Conservation (phyloP, 2,888 invertebrate genomes). For the Eudemis profundana region DNA sequence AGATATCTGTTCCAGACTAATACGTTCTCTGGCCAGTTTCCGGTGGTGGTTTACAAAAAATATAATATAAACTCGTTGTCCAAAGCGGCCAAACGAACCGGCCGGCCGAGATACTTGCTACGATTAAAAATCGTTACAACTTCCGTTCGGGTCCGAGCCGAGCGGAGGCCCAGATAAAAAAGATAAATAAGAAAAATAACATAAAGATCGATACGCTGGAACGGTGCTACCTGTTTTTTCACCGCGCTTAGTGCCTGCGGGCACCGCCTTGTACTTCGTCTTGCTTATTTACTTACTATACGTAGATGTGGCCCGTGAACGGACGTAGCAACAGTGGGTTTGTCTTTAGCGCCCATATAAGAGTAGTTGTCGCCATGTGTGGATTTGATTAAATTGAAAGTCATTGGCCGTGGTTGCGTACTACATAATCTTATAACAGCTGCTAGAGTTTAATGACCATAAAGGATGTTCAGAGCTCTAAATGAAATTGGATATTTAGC, state of each 20-base stretch:
- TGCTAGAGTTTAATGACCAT: neutral
- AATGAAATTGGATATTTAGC: too few relatives aligned
- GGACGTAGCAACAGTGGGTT: slow-evolving; percentile 21
- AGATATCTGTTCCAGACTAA: slow-evolving; percentile 80
- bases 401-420: slow-evolving; percentile 13
- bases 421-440: neutral
- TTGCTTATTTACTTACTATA: slow-evolving; percentile 49
- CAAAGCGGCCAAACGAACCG: slow-evolving; percentile 71
- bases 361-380: slow-evolving; percentile 13
- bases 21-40: slow-evolving; percentile 77
- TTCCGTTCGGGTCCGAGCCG: slow-evolving; percentile 80
- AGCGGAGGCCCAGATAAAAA: slow-evolving; percentile 79
- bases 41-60: slow-evolving; percentile 83
- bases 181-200: slow-evolving; percentile 83
- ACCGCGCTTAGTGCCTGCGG: slow-evolving; percentile 66
- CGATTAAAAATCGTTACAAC: slow-evolving; percentile 85
- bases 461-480: neutral
- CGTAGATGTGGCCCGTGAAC: slow-evolving; percentile 3
- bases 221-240: slow-evolving; percentile 84
- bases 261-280: slow-evolving; percentile 57
- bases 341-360: slow-evolving; percentile 18
- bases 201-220: slow-evolving; percentile 82
- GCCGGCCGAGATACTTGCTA: slow-evolving; percentile 79
- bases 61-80: slow-evolving; percentile 73
- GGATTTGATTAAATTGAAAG: slow-evolving; percentile 31